A percentile compares a stretch with the other conserved stretches of the same genome.
phyloP scores from a whole-genome alignment of 2,888 invertebrate species.

The Heliconius ethilla region DNA sequence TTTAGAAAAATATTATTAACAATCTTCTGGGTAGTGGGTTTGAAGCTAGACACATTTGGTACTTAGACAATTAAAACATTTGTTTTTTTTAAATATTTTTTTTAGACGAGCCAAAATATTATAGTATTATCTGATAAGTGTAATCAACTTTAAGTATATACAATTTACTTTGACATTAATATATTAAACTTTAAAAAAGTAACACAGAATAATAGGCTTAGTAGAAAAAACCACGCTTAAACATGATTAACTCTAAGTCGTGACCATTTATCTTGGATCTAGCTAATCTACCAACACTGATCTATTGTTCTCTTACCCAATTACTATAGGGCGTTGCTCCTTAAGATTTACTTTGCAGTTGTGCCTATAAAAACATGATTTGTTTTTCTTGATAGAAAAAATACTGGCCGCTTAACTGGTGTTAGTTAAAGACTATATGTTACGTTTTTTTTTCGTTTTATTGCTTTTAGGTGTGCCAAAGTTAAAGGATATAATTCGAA shows the following conservation, averaged over 20 bases:
- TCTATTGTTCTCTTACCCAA: constrained; percentile 49
- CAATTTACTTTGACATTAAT: background rate
- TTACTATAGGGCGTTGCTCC: constrained; percentile 45
- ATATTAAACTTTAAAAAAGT: background rate
- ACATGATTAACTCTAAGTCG: constrained; percentile 48
- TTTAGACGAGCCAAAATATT: background rate
- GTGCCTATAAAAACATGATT: background rate
- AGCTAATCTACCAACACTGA: constrained; percentile 44
- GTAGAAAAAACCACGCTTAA: constrained; percentile 43
- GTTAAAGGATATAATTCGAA: background rate
- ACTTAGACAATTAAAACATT: background rate
- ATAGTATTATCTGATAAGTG: background rate
- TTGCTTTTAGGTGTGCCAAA: background rate
- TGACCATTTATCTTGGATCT: constrained; percentile 49
- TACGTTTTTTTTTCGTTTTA: background rate
- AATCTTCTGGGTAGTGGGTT: background rate
- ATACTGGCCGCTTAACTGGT: background rate
- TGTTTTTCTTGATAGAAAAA: background rate
- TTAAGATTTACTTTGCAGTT: constrained; percentile 2
- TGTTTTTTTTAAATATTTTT: background rate
- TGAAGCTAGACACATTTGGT: background rate
- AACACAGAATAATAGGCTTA: background rate
- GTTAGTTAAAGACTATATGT: background rate
- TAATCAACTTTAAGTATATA: background rate
- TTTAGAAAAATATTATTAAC: too few relatives aligned